Base-by-base conservation (phyloP, 2,888 invertebrate species). In the Ellobium chinense region DNA sequence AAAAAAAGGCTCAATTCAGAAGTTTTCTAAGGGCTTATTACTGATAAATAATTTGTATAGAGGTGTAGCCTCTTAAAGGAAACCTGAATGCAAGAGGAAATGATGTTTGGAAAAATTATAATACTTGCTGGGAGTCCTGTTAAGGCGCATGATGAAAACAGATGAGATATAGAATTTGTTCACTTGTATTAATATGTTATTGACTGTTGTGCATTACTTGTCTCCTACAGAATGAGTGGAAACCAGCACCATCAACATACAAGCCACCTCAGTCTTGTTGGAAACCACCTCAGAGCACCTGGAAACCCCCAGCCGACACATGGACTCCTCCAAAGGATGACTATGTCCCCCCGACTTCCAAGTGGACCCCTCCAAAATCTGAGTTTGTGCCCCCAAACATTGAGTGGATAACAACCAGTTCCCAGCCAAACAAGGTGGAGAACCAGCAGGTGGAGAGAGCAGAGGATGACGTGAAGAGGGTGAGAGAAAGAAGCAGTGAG, bases 241-340 rank as follows among this genome's bases (percentile, higher is more conserved):
- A 83, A 18, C 80, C 77, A 24, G 83, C 85, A 54, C 81, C 85
- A 29, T 82, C 80, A 34, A 84, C 82, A 27, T 87, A 80, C 82
- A 85, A 75, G 46, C 87, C 84, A 18, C 84, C 84, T 27, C 69
- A 77, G 37, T 74, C 72, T 37, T 73, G 74, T 24, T 85, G 69
- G 65, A 85, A 81, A 60, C 85, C 86, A 12, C 83, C 84, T 21
- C 63, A 69, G 63, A 58, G 75, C 31, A 77, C 70, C 29, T 86
- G 60, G 46, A 86, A 84, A 74, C 83, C 84, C 9, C 84, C 84
- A 31, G 29, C 81, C n/a, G 60, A 27, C 46, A 68, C 68, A 21
- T 84, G 83, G 84, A 82, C 63, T 27, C 82, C 82, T 34, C 82
- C 82, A 0, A 36, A 46, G 37, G 79, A 80, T 63, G 73, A 82